Base-by-base conservation (phyloP, 2,797 vertebrate species). In the Sebastes matsubarae region DNA sequence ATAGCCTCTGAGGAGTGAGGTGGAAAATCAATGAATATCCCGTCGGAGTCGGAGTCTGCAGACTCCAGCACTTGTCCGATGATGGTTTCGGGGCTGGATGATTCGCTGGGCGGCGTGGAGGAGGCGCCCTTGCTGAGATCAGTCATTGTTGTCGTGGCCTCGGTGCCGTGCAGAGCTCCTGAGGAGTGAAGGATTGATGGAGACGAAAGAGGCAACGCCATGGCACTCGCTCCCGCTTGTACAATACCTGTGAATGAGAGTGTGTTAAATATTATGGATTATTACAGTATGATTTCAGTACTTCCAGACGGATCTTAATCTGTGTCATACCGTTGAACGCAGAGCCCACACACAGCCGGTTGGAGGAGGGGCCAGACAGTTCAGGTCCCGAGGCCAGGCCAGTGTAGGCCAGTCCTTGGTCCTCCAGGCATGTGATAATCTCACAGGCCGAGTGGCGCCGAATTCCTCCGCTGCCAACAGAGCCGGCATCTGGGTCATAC, bases 11-110 rank as follows among this genome's bases (percentile, higher is more conserved):
- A 96, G 83, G 96, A 94, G 75, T 95, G 96, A 80, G 95, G 95
- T 60, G 97, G 95, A 88, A 99, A 99, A 95, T 99, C 97, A 72
- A 99, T 98, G 94, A 99, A 98, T 93, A 99, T 99, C 27, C 99
- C 98, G 8, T 99, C 98, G 0, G 97, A 96, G 87, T 98, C 97
- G 0, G 98, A 99, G 93, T 98, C 97, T 0, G 95, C 96, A 0
- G 98, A 98, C 86, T 98, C 98, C 71, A 98, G 94, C 83, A 97
- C 96, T 92, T 97, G 97, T 94, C 98, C 97, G 59, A 98, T 97
- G 79, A 98, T 96, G 79, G 97, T 97, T 92, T 99, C 98, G 0
- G 98, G 98, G 89, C 99, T 99, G 94, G 97, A 97, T 69, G 97
- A 96, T 83, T 96, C 95, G 8, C 96, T 96, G 4, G 96, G 96